A percentile compares a stretch with the other conserved stretches of the same genome.
phyloP scores from a whole-genome alignment of 2,888 invertebrate genomes.

The Drosophila aldrichi region DNA sequence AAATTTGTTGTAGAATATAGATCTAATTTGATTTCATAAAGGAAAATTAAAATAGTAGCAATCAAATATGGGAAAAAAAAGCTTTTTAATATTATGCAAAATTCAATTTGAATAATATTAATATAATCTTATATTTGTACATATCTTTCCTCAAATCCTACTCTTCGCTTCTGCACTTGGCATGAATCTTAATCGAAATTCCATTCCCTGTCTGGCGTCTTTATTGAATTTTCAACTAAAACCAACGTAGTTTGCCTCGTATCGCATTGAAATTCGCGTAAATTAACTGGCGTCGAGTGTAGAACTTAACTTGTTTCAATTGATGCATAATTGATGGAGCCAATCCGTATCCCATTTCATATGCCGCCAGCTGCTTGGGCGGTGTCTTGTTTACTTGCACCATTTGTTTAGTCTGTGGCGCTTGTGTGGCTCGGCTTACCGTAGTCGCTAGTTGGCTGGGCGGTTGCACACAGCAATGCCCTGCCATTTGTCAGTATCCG shows the following conservation, averaged over 20 bases:
- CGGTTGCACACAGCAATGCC: neutral
- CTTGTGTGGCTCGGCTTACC: constrained; percentile 11
- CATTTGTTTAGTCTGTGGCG: constrained; percentile 29
- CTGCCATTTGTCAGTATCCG: constrained; percentile 17
- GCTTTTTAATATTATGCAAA: too few relatives aligned
- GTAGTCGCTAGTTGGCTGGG: neutral
- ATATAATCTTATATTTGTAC: too few relatives aligned
- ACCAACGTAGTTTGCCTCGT: neutral
- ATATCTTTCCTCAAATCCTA: too few relatives aligned
- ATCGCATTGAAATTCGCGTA: neutral
- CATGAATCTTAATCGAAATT: neutral
- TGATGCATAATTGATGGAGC: neutral
- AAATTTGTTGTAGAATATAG: too few relatives aligned
- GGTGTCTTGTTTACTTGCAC: constrained; percentile 15
- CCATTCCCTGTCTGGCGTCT: neutral
- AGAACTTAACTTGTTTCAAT: neutral
- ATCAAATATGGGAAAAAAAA: too few relatives aligned
- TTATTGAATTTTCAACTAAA: neutral
- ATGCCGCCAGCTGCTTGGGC: neutral
- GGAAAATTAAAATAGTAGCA: too few relatives aligned
- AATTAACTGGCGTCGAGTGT: constrained; percentile 1
- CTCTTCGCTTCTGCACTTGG: too few relatives aligned
- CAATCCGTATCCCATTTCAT: constrained; percentile 7
- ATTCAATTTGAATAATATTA: too few relatives aligned
- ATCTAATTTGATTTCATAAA: too few relatives aligned